These are phyloP conservation scores for Epizoanthus ramosus DNA, from an alignment of 92 coral and sea anemone species.

Conservation along the genomic window DNA sequence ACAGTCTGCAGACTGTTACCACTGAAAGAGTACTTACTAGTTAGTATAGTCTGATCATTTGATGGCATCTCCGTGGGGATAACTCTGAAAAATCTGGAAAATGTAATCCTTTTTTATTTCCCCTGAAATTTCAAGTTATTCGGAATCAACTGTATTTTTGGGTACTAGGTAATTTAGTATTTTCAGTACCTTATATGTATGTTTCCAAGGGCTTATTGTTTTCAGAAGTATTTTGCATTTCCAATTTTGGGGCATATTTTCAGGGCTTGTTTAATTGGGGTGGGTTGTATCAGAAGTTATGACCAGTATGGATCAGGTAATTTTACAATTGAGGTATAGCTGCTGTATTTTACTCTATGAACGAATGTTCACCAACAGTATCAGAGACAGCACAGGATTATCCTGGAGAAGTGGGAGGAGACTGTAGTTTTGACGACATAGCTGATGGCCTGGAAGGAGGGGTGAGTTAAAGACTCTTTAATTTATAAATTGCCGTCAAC, in stretches of 20 bases:
- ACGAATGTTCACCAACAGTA: constrained; percentile 29
- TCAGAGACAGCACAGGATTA: constrained; percentile 59
- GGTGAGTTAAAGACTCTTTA: constrained; percentile 41
- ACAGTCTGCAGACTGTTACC: background rate
- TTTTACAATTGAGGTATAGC: background rate
- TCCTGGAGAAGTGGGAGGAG: constrained; percentile 69
- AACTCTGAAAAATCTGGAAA: too few species aligned
- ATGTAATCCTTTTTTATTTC: too few species aligned
- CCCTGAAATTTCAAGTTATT: too few species aligned
- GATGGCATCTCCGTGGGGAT: too few species aligned
- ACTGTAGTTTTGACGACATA: constrained; percentile 74
- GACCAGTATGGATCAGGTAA: background rate
- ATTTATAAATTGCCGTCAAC: too few species aligned
- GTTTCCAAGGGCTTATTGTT: too few species aligned
- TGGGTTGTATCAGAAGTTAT: too few species aligned
- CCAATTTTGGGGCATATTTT: background rate
- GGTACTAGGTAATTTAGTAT: too few species aligned
- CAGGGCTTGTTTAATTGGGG: too few species aligned
- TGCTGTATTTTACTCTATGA: background rate
- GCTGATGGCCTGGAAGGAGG: constrained; percentile 66
- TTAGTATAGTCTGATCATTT: background rate
- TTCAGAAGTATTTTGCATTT: too few species aligned
- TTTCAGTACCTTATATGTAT: too few species aligned
- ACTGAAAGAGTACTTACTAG: background rate
- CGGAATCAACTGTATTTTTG: too few species aligned